A percentile compares a stretch with the other conserved stretches of the same genome.
phyloP scores from a whole-genome alignment of 2,797 vertebrate species.

The Peromyscus nudipes region DNA sequence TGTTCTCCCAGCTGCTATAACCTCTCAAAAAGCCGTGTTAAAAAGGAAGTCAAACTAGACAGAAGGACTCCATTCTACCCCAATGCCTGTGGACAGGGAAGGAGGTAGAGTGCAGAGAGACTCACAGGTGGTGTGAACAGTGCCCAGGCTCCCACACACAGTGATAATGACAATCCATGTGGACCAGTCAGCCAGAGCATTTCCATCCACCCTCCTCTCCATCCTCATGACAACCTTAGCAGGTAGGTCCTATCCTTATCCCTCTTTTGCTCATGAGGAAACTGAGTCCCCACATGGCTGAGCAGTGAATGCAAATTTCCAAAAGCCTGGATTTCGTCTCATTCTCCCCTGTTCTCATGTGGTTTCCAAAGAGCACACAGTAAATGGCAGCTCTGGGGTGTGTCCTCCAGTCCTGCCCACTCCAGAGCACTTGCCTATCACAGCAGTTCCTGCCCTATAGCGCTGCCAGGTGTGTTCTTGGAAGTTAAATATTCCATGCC shows the following conservation, averaged over 20 bases:
- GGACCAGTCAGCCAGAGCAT: no score
- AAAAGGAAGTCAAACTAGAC: not conserved
- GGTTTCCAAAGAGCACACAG: not conserved
- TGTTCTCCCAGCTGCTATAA: conserved; percentile 12
- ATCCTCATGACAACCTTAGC: not conserved
- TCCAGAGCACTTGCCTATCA: not conserved
- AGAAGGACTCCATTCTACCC: not conserved
- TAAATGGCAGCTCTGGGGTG: not conserved
- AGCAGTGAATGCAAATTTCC: not conserved
- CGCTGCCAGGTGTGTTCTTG: not conserved
- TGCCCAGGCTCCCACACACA: not conserved
- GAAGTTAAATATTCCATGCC: not conserved
- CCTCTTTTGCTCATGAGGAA: not conserved
- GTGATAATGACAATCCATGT: no score
- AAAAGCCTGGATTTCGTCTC: not conserved
- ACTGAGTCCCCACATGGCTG: not conserved
- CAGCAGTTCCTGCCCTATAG: not conserved
- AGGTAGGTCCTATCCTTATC: not conserved
- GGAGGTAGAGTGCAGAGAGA: not conserved
- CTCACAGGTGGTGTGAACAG: fast-evolving
- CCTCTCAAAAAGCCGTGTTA: not conserved
- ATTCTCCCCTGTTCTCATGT: not conserved
- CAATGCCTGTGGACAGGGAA: not conserved
- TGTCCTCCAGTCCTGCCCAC: not conserved
- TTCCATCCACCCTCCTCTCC: not conserved